Percentiles rank a stretch among this genome's conserved stretches.
These are phyloP conservation scores for Stegastes partitus DNA, from an alignment of 2,113 vertebrate genomes.

Conservation along the genomic window DNA sequence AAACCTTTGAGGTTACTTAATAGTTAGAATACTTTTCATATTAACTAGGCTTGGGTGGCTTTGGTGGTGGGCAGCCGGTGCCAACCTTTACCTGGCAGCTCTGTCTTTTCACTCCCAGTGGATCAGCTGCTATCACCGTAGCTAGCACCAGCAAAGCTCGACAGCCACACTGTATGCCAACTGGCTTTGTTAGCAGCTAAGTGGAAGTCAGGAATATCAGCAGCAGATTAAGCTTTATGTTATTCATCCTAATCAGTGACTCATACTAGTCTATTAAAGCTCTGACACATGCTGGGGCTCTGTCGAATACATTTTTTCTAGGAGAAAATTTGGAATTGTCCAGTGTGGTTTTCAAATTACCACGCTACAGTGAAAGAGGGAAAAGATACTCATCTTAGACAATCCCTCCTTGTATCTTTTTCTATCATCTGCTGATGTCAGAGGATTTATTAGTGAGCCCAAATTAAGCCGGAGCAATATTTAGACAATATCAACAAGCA, in stretches of 20 bases:
- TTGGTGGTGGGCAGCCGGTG: not conserved
- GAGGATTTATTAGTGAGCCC: not conserved
- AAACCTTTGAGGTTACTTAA: no score
- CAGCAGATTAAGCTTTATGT: not conserved
- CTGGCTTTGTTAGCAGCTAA: not conserved
- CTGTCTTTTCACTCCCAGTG: not conserved
- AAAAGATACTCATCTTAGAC: no score
- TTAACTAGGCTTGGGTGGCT: no score
- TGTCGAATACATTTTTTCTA: not conserved
- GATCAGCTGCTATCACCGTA: not conserved
- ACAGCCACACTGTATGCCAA: not conserved
- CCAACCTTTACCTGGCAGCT: not conserved
- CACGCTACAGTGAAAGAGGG: no score
- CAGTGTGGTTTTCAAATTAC: no score
- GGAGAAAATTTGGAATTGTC: no score
- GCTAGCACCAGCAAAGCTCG: not conserved
- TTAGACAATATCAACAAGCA: slow-evolving; percentile 4
- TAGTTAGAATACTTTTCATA: no score
- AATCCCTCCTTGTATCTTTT: not conserved
- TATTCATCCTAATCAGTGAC: not conserved
- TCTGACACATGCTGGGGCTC: no score
- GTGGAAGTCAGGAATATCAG: not conserved
- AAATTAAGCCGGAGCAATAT: slow-evolving; percentile 11
- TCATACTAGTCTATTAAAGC: not conserved
- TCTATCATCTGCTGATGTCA: not conserved